Base-by-base conservation (phyloP, 2,797 vertebrate species). In the Onychomys arenicola region DNA sequence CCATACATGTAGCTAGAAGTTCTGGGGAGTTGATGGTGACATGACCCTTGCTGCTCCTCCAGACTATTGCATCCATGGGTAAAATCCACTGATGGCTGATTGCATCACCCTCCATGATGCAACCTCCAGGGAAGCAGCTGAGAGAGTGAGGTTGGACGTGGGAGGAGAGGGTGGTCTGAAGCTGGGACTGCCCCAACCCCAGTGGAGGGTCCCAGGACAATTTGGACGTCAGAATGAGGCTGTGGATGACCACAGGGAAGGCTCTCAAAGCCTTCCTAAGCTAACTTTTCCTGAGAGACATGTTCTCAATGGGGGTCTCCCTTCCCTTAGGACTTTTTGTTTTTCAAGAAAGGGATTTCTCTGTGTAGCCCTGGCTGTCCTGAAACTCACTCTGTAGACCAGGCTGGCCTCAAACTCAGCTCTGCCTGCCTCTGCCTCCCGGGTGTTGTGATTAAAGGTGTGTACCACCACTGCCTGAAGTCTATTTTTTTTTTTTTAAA, bases 51-150 rank as follows among this genome's bases (percentile, higher is more conserved):
- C 71, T 52, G 34, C 78, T 86, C 88, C 87, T 96, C 77, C 85
- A 97, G 96, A 57, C 67, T 95, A 84, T 98, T 98, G 97, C 97
- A 96, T 93, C 96, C 95, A 59, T 83, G 96, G 96, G 98, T 97
- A 98, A 98, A 98, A 97, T 96, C 98, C 97, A 12, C 95, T 93
- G 91, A 95, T 90, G 96, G 77, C 34, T 49, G 96, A 97, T 98
- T 97, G 96, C 97, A 96, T 97, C 97, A 98, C 90, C 55, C n/a
- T 88, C 85, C 89, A 76, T 97, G 97, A 98, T 97, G 97, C 94
- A 98, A 98, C 91, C 78, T 43, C 65, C 71, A 97, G 94, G 76
- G 94, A 97, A 94, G 95, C 94, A 96, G 73, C 94, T 95, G 83
- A 94, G 95, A 96, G 75, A 82, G 55, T 93, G 95, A 97, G 89